phyloP scores from a whole-genome alignment of 2,113 vertebrate species.

The Ciconia stormi region DNA sequence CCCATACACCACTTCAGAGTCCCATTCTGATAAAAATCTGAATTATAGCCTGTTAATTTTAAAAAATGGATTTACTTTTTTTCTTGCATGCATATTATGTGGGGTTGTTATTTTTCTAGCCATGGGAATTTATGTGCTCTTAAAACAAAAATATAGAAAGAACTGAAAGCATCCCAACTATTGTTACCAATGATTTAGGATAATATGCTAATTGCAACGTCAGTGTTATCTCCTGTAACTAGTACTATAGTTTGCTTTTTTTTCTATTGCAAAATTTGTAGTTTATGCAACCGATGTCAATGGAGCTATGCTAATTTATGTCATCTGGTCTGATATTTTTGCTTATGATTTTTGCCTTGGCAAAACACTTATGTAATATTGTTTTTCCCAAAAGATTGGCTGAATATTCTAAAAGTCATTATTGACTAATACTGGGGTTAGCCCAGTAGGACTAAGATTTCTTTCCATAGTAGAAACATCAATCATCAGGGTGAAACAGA shows the following conservation, averaged over 20 bases:
- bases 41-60: background rate
- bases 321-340: constrained; percentile 41
- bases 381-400: constrained; percentile 8
- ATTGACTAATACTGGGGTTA: constrained; percentile 18
- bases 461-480: background rate
- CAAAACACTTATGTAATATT: background rate
- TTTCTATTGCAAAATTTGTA: background rate
- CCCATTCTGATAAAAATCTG: background rate
- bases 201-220: background rate
- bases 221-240: background rate
- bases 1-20: background rate
- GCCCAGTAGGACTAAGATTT: constrained; percentile 20
- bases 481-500: constrained; percentile 22
- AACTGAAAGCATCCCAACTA: background rate
- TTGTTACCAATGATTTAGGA: background rate
- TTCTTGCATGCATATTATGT: rapidly evolving
- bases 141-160: background rate
- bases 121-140: background rate
- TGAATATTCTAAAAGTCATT: background rate
- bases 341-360: constrained; percentile 28
- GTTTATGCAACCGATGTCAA: background rate
- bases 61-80: background rate
- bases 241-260: background rate
- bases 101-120: background rate
- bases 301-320: constrained; percentile 9